Evolutionary conservation across 2,113 vertebrate species (phyloP), one percentile per base, ranked within the genome.

Genomic region (Oxyura jamaicensis): DNA sequence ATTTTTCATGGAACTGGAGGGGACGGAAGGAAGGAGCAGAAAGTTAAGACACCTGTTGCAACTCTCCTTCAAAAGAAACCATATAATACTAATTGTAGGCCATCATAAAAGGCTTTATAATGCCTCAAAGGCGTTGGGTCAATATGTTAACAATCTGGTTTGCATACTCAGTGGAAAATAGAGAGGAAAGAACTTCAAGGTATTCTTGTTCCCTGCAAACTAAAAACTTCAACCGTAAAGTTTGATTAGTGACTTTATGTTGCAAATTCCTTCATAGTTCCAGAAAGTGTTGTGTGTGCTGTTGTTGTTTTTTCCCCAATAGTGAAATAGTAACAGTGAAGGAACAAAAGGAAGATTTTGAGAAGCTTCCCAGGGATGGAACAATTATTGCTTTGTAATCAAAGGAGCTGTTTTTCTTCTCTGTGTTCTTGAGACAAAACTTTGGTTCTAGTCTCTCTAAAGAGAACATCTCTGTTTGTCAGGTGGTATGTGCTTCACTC

Each of bases 61-160:
- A 2, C 10, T 48, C 88, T 92, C 55, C 90, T 94, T 96, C 94
- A 92, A 96, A 96, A 93, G 95, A 92, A 97, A 69, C 95, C 72
- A 29, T 95, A 96, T 93, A 91, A 71, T 52, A 83, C 77, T 93
- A 96, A 92, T 86, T 94, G 92, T 41, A 92, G 62, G 66, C 65
- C 72, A 35, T 66, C 77, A 78, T 91, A 58, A 91, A 93, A 90
- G 65, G 33, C 56, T 77, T 93, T 91, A 88, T 44, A 89, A 81
- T 15, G 44, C 69, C 95, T 86, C 73, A 86, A 84, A 89, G 95
- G 73, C 80, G 62, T 7, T 73, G 83, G 69, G 59, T 91, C 86
- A 96, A 94, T 87, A 65, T 93, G 93, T 86, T 96, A 94, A 85
- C 92, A 95, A 96, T 96, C 94, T 93, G 31, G 29, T 58, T 90